A percentile compares a stretch with the other conserved stretches of the same genome.
Evolutionary conservation across 2,888 invertebrate species (phyloP).

Genomic region (Axea sp.): DNA sequence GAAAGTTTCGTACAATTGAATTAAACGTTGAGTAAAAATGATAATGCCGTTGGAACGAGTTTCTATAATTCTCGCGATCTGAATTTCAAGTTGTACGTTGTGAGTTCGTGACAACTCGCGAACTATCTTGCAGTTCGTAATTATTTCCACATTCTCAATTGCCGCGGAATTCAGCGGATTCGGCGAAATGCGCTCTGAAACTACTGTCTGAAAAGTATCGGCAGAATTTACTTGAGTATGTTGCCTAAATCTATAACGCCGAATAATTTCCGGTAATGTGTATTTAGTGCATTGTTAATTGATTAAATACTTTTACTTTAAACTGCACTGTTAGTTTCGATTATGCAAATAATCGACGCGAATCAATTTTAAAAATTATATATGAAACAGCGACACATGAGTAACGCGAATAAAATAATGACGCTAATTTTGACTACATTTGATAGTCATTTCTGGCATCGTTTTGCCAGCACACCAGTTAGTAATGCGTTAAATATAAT

Average conservation of each 20-base stretch:
- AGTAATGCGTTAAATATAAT: too few relatives aligned
- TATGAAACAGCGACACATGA: too few relatives aligned
- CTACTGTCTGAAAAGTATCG: conserved; percentile 34
- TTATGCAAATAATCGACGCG: too few relatives aligned
- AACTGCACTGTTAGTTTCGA: too few relatives aligned
- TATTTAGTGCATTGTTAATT: too few relatives aligned
- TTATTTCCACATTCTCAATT: conserved; percentile 53
- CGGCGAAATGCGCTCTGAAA: conserved; percentile 30
- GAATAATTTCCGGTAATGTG: conserved; percentile 24
- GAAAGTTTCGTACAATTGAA: conserved; percentile 34
- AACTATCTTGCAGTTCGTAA: conserved; percentile 52
- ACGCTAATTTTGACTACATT: too few relatives aligned
- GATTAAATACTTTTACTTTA: too few relatives aligned
- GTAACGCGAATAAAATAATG: too few relatives aligned
- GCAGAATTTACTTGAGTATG: conserved; percentile 36
- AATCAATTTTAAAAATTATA: too few relatives aligned
- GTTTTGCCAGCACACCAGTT: too few relatives aligned
- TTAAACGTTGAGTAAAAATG: conserved; percentile 32
- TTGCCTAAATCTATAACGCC: conserved; percentile 14
- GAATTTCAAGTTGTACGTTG: conserved; percentile 36
- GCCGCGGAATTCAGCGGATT: conserved; percentile 38
- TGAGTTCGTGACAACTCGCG: conserved; percentile 46
- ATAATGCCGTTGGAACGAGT: conserved; percentile 10
- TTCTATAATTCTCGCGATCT: conserved; percentile 41
- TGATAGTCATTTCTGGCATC: too few relatives aligned